Percentiles rank a stretch among this genome's conserved stretches.
These are phyloP conservation scores for Huso huso DNA, from an alignment of 2,797 vertebrate species.

Conservation along the genomic window DNA sequence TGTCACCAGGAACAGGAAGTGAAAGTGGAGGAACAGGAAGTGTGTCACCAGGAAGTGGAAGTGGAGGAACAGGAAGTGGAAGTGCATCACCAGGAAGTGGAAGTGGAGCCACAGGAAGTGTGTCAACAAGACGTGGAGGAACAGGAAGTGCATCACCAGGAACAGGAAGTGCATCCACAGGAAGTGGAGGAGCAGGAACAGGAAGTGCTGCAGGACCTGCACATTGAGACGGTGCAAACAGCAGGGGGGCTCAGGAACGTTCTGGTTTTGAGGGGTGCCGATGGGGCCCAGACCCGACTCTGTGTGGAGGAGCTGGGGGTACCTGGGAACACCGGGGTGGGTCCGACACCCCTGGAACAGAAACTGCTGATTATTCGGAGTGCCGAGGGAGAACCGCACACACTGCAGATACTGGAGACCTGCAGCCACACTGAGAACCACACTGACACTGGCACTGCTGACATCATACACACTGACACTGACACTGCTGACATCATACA, in stretches of 20 bases:
- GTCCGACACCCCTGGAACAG: slow-evolving; percentile 23
- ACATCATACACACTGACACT: too few species aligned
- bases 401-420: slow-evolving; percentile 34
- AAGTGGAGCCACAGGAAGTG: too few species aligned
- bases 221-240: slow-evolving; percentile 47
- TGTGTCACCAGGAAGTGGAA: too few species aligned
- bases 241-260: slow-evolving; percentile 52
- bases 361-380: slow-evolving; percentile 53
- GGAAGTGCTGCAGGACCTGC: slow-evolving; percentile 40
- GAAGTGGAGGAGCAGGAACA: slow-evolving; percentile 3
- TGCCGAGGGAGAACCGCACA: slow-evolving; percentile 25
- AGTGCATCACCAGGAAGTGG: too few species aligned
- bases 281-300: slow-evolving; percentile 44
- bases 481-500: too few species aligned
- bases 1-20: too few species aligned
- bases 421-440: too few species aligned
- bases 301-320: slow-evolving; percentile 40
- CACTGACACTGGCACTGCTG: too few species aligned
- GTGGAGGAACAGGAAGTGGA: too few species aligned
- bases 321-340: slow-evolving; percentile 14
- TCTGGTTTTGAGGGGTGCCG: slow-evolving; percentile 42
- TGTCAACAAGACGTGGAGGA: too few species aligned
- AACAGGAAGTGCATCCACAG: neutral
- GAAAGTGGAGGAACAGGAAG: too few species aligned
- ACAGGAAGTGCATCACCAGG: too few species aligned